Conservation (phyloP, 2,113 vertebrate species). For the Chaetodon trifascialis region DNA sequence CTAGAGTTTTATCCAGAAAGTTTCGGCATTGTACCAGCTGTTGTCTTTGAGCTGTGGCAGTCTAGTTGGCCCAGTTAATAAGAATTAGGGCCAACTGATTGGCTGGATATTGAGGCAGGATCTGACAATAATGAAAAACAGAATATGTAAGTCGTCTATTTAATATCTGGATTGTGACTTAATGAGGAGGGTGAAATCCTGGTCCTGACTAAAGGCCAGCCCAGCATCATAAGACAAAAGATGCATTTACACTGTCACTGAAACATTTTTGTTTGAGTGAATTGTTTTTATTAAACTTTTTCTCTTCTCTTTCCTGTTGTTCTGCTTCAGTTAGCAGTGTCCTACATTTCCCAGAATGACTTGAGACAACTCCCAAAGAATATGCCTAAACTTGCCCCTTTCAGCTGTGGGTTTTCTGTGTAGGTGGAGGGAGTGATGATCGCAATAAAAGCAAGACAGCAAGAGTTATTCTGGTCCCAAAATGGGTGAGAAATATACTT, state of each 20-base stretch:
- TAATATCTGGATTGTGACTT: slow-evolving; percentile 1
- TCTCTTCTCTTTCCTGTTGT: neutral
- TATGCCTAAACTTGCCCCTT: slow-evolving; percentile 36
- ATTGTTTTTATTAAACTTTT: neutral
- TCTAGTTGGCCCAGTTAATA: too few species aligned
- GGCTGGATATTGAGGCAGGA: neutral
- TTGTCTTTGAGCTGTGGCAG: too few species aligned
- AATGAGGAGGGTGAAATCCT: slow-evolving; percentile 12
- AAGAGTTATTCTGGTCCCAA: slow-evolving; percentile 33
- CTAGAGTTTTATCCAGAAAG: too few species aligned
- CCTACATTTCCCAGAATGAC: slow-evolving; percentile 54
- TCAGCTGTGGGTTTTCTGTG: slow-evolving; percentile 30
- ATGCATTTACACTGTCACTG: neutral
- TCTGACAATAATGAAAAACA: neutral
- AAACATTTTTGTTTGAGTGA: neutral
- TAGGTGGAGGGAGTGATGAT: slow-evolving; percentile 36
- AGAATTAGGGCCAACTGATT: too few species aligned
- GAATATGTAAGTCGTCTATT: slow-evolving; percentile 16
- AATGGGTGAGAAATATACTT: neutral
- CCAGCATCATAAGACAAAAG: neutral
- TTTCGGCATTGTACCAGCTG: too few species aligned
- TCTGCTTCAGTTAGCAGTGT: neutral
- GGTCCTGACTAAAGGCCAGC: neutral
- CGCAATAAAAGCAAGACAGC: slow-evolving; percentile 19
- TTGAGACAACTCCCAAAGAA: neutral